Conservation (phyloP, 2,888 invertebrate genomes). For the Therioaphis trifolii region DNA sequence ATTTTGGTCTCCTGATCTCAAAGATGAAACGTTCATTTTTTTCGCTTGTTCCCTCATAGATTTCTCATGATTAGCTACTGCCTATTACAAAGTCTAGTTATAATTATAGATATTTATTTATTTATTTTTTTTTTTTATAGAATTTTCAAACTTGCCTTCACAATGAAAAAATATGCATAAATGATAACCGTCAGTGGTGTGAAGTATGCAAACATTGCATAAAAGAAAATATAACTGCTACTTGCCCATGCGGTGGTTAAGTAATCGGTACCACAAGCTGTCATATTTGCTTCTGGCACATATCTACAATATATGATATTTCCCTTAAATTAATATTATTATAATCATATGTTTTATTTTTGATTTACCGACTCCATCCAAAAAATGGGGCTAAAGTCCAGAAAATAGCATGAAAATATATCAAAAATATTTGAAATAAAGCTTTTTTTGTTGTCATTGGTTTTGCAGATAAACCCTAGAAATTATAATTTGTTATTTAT, state of each 20-base stretch:
- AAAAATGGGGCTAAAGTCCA: conserved; percentile 89
- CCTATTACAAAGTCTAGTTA: conserved; percentile 70
- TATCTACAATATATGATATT: conserved; percentile 73
- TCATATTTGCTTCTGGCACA: conserved; percentile 94
- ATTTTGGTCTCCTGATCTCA: conserved; percentile 81
- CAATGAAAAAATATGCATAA: conserved; percentile 89
- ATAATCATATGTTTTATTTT: background rate
- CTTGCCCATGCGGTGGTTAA: conserved; percentile 80
- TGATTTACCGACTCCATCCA: conserved; percentile 83
- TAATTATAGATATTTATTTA: too few species aligned
- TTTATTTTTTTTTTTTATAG: conserved; percentile 34
- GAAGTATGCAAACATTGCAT: conserved; percentile 83
- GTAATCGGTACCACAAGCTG: conserved; percentile 91
- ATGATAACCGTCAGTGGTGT: conserved; percentile 82
- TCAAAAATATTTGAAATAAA: conserved; percentile 79
- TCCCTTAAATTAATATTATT: conserved; percentile 8
- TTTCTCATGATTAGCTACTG: conserved; percentile 86
- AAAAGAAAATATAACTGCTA: conserved; percentile 79
- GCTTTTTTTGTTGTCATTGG: conserved; percentile 86
- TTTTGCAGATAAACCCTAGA: conserved; percentile 80
- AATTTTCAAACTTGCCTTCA: conserved; percentile 71
- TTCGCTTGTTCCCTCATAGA: conserved; percentile 90
- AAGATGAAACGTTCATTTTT: conserved; percentile 92
- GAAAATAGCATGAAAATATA: conserved; percentile 81
- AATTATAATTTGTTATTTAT: conserved; percentile 43